These are phyloP conservation scores for Pseudomyrmex pallidus DNA, from an alignment of 1,140 invertebrate species.

Conservation along the genomic window DNA sequence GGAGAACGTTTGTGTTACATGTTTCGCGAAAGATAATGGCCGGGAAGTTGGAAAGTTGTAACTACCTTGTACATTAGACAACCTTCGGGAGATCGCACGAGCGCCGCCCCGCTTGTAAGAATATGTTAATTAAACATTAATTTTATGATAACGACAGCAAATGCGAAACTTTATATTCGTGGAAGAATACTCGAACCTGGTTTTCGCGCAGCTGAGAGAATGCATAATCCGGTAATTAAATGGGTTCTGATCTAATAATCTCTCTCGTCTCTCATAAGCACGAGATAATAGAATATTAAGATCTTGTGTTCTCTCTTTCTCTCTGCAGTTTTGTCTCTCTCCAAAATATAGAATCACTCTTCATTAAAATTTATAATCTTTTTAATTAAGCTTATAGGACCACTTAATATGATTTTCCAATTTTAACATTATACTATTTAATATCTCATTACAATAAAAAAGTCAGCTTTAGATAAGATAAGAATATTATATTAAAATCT, in stretches of 20 bases:
- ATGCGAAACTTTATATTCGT: conserved; percentile 19
- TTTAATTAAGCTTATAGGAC: not conserved
- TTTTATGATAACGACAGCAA: conserved; percentile 24
- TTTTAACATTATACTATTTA: too few species aligned
- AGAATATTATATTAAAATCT: too few species aligned
- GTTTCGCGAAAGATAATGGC: not conserved
- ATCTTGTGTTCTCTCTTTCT: not conserved
- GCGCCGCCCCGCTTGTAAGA: not conserved
- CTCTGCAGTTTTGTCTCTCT: too few species aligned
- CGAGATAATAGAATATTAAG: not conserved
- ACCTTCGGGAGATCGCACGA: not conserved
- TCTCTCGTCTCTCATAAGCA: not conserved
- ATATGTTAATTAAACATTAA: conserved; percentile 48
- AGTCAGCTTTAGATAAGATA: too few species aligned
- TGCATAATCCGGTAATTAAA: conserved; percentile 42
- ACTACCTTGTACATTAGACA: not conserved
- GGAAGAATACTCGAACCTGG: not conserved
- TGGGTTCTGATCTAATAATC: conserved; percentile 29
- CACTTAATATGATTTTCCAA: not conserved
- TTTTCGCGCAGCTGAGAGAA: conserved; percentile 25
- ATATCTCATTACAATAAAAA: too few species aligned
- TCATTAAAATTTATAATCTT: not conserved
- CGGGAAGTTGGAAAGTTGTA: conserved; percentile 1
- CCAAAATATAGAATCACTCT: not conserved
- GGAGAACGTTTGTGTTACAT: not conserved